Evolutionary conservation across 2,888 invertebrate species (phyloP), one percentile per base, ranked within the genome.

Genomic region (Phyto melanocephala): DNA sequence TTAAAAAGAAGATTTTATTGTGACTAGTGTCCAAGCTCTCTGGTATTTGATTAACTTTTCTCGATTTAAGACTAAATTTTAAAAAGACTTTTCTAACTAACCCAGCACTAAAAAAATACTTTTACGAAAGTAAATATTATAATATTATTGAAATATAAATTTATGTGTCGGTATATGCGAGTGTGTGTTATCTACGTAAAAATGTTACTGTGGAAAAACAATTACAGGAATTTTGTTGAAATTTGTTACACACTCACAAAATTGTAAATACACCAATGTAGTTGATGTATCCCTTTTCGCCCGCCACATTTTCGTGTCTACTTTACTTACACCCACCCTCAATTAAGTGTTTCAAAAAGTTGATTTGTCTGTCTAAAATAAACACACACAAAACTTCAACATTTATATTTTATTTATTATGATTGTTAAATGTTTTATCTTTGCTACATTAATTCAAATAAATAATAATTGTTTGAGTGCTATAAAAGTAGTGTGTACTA

Each of bases 381-480:
- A 28, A 52, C 24, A 47, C 13, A 42, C 11, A 54, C 54, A 47
- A 52, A 28, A 35, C 42, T 63, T 10, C 35, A 56, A 65, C 35
- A 65, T 50, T 63, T 60, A 37, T 63, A 75, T 56, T 75, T 75
- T 71, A 72, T 68, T 70, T 68, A 56, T 71, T 63, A 65, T 56
- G 1, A 65, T 76, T 71, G 75, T 58, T 75, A 75, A 75, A 70
- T 70, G 63, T 80, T 72, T 77, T 81, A 77, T 81, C 81, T 71
- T 15, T 77, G 72, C 58, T 65, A 67, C 81, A 72, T 77, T 54
- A 76, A 67, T 62, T 81, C 45, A 54, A 67, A 72, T 65, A 72
- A 77, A 72, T 65, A 72, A 77, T 72, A 68, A 67, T 71, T 67
- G 40, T 47, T 58, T 24, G 40, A 71, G 37, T 42, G 52, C 37